These are phyloP conservation scores for Sycophila texana DNA, from an alignment of 2,888 invertebrate species.

Conservation along the genomic window DNA sequence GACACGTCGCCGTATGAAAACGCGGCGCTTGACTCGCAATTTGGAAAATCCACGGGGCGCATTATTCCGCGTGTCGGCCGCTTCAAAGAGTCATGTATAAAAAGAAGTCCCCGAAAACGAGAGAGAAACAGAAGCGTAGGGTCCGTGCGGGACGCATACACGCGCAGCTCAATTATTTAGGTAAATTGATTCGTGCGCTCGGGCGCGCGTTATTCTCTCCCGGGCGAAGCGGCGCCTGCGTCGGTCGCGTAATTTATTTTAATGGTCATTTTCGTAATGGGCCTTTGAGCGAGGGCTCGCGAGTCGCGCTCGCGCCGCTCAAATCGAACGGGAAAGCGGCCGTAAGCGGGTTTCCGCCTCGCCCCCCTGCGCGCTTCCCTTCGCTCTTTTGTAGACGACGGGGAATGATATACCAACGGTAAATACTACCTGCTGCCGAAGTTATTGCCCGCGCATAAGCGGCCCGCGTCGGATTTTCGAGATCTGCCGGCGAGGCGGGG, in stretches of 20 bases:
- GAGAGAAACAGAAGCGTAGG: neutral
- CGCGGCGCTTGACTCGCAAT: neutral
- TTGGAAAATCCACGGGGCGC: neutral
- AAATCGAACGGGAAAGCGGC: slow-evolving; percentile 9
- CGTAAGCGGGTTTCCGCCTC: slow-evolving; percentile 7
- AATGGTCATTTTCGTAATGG: slow-evolving; percentile 73
- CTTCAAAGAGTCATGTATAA: neutral
- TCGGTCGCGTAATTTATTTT: slow-evolving; percentile 70
- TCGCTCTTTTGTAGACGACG: slow-evolving; percentile 1
- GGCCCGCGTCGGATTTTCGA: slow-evolving; percentile 10
- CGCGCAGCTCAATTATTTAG: slow-evolving; percentile 39
- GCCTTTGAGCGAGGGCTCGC: slow-evolving; percentile 67
- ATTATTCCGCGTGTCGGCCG: neutral
- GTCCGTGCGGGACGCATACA: neutral
- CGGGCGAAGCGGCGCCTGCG: slow-evolving; percentile 41
- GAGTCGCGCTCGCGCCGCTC: neutral
- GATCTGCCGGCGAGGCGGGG: neutral
- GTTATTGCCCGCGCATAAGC: slow-evolving; percentile 31
- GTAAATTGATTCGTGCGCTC: slow-evolving; percentile 41
- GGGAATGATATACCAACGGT: slow-evolving; percentile 49
- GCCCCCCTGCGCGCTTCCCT: neutral
- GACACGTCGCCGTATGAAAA: neutral
- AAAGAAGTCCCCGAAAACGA: neutral
- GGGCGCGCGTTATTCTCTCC: slow-evolving; percentile 46
- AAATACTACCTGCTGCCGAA: slow-evolving; percentile 52